Percentiles rank a stretch among this genome's conserved stretches.
Conservation (phyloP, 2,113 vertebrate species). For the Heterotilapia buettikoferi region DNA sequence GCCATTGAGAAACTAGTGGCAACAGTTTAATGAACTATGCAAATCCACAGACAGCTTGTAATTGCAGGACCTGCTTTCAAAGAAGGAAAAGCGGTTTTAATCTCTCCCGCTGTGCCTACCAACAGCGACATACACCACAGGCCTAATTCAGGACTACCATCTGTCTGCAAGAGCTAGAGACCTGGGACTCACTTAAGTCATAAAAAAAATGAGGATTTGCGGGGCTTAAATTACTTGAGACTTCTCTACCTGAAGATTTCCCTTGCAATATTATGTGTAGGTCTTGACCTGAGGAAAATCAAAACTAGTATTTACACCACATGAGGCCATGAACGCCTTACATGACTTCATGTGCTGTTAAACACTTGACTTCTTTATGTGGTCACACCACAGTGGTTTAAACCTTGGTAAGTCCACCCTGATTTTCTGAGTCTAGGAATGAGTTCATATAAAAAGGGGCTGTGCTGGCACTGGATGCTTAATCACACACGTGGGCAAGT, state of each 20-base stretch:
- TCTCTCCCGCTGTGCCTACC: neutral
- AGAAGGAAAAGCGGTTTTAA: neutral
- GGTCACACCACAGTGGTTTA: neutral
- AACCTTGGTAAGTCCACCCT: neutral
- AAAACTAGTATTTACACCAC: neutral
- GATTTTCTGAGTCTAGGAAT: neutral
- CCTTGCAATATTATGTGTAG: neutral
- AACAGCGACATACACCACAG: neutral
- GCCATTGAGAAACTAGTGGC: neutral
- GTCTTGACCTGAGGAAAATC: neutral
- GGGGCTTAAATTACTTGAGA: rapidly evolving
- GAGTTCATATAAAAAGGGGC: neutral
- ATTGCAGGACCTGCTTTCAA: neutral
- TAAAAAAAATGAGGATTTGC: neutral
- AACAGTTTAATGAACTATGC: constrained; percentile 4
- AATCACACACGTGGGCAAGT: neutral
- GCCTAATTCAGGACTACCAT: neutral
- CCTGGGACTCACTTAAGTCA: neutral
- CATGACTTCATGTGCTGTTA: neutral
- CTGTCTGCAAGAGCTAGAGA: neutral
- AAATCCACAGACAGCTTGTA: neutral
- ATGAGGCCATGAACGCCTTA: neutral
- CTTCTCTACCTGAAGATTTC: neutral
- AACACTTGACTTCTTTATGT: neutral
- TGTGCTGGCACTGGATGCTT: neutral